A percentile compares a stretch with the other conserved stretches of the same genome.
Evolutionary conservation across 2,797 vertebrate genomes (phyloP).

Genomic region (Poeciliopsis infans): DNA sequence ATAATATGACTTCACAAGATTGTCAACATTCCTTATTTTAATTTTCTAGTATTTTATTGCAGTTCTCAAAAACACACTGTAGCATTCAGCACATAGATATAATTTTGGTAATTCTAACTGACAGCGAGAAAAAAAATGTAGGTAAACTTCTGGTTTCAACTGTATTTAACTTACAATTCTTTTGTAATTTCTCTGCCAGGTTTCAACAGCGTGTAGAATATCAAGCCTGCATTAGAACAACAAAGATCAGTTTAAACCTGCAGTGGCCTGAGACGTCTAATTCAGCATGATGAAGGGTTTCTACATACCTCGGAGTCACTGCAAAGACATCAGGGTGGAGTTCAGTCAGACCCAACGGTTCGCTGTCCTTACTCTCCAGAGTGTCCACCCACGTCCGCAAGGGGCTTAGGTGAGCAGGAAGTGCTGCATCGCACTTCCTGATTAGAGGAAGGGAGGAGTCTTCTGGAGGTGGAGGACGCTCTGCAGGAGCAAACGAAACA

Average conservation of each 20-base stretch:
- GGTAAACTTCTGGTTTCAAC: background rate
- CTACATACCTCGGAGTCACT: conserved; percentile 81
- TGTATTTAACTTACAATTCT: conserved; percentile 85
- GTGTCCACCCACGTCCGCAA: conserved; percentile 86
- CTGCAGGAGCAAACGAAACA: conserved; percentile 54
- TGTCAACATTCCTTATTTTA: too few relatives aligned
- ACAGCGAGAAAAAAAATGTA: background rate
- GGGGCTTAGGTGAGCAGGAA: conserved; percentile 77
- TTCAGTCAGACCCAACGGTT: conserved; percentile 82
- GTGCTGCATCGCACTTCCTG: conserved; percentile 71
- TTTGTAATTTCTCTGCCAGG: conserved; percentile 90
- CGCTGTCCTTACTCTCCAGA: conserved; percentile 72
- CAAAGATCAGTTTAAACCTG: background rate
- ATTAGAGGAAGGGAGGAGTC: conserved; percentile 77
- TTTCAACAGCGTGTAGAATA: conserved; percentile 84
- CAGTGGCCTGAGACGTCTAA: background rate
- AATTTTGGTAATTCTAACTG: background rate
- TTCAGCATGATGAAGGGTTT: background rate
- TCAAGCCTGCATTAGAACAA: conserved; percentile 80
- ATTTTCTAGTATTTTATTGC: too few relatives aligned
- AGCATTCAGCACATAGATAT: background rate
- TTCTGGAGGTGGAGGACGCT: conserved; percentile 60
- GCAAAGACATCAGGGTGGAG: conserved; percentile 92
- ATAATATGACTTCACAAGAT: too few relatives aligned
- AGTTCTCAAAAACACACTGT: background rate